Evolutionary conservation across 2,888 invertebrate species (phyloP), one percentile per base, ranked within the genome.

Genomic region (Neuroscelio doddi): DNA sequence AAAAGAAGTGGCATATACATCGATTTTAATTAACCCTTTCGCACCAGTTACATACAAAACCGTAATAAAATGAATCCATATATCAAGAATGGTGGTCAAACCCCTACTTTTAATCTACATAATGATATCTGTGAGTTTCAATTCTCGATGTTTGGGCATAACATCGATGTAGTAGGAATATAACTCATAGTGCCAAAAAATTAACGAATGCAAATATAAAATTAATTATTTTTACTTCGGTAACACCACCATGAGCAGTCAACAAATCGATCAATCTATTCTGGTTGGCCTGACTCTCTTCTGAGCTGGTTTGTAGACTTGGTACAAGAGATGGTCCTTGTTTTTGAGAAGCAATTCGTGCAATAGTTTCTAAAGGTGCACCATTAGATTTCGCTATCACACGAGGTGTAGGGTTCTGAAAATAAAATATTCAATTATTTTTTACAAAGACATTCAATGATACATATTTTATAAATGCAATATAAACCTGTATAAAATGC

Each of bases 261-360:
- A 87, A 78, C 36, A 89, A 81, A 27, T 88, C 85, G 71, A 88
- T 84, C 15, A 88, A 86, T 58, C 85, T 85, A 49, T 86, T 85
- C 71, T 88, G 87, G 69, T 87, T 86, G 17, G 75, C 76, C 59
- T 81, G 76, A 64, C 79, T 80, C 64, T 85, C 82, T 55, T 85
- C 83, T 10, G 85, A 78, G 49, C 76, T 80, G 12, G 71, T 68
- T 50, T 80, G 75, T 1, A 77, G 69, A 45, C 84, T 84, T 12
- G 81, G 73, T 36, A 85, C 73, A 0, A 82, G 73, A 4, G 70
- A 24, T 9, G 80, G 74, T 0, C 74, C 69, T 8, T 76, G 72
- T 27, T 78, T 78, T n/a, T 73, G 77, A 8, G 75, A 73, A 9
- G 72, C 64, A 16, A 80, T 72, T 9, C 74, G 70, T 1, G 73